Evolutionary conservation across 2,113 vertebrate genomes (phyloP).

Genomic region (Dipodomys spectabilis): DNA sequence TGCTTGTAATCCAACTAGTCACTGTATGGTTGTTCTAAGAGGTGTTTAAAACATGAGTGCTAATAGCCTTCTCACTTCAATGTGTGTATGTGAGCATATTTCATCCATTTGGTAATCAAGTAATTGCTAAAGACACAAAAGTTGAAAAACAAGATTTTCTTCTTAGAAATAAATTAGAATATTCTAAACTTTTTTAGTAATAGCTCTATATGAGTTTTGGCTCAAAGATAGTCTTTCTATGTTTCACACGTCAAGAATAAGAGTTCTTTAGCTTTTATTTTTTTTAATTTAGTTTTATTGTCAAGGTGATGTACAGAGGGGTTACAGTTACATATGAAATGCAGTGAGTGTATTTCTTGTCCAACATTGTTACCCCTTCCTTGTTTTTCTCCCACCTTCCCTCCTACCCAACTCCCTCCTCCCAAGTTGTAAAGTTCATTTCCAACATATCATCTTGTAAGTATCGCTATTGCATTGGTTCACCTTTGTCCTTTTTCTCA

Average conservation of each 20-base stretch:
- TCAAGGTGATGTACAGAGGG: too few relatives aligned
- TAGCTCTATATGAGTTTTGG: not conserved
- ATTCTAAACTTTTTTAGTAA: not conserved
- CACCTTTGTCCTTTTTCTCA: too few relatives aligned
- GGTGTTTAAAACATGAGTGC: slow-evolving; percentile 30
- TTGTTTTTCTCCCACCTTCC: too few relatives aligned
- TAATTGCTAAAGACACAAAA: slow-evolving; percentile 50
- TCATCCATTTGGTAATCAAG: slow-evolving; percentile 55
- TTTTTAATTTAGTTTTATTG: too few relatives aligned
- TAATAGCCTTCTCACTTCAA: slow-evolving; percentile 46
- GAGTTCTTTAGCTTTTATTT: not conserved
- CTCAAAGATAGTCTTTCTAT: slow-evolving; percentile 1
- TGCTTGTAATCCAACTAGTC: not conserved
- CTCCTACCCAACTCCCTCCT: too few relatives aligned
- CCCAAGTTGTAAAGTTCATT: too few relatives aligned
- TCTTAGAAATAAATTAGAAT: slow-evolving; percentile 31
- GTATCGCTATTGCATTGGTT: too few relatives aligned
- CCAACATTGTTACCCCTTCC: too few relatives aligned
- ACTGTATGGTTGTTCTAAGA: slow-evolving; percentile 23
- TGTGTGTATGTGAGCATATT: not conserved
- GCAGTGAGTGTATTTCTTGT: too few relatives aligned
- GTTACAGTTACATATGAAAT: too few relatives aligned
- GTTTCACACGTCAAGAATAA: not conserved
- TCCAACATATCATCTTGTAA: too few relatives aligned
- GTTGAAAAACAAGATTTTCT: slow-evolving; percentile 30